Conservation (phyloP, 2,113 vertebrate genomes). For the Oxyura jamaicensis region DNA sequence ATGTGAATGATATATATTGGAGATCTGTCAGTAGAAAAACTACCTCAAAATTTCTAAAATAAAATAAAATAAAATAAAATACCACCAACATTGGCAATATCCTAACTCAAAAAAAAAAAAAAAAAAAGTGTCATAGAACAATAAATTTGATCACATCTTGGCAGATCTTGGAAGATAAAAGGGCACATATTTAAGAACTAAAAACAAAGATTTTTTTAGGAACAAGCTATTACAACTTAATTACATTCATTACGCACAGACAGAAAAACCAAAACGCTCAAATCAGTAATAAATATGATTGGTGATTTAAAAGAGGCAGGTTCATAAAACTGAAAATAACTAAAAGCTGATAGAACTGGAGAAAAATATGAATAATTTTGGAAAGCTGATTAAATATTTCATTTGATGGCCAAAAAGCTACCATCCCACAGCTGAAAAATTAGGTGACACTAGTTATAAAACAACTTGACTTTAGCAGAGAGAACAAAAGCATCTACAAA, state of each 20-base stretch:
- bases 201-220: constrained; percentile 33
- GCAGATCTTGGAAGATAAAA: constrained; percentile 59
- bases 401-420: constrained; percentile 43
- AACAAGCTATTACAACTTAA: constrained; percentile 28
- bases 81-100: neutral
- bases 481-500: constrained; percentile 32
- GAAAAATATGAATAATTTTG: constrained; percentile 49
- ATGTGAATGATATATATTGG: constrained; percentile 26
- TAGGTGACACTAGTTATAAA: constrained; percentile 14
- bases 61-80: neutral
- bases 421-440: constrained; percentile 14
- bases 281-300: constrained; percentile 29
- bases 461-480: neutral
- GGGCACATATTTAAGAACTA: constrained; percentile 28
- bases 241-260: constrained; percentile 27
- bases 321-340: constrained; percentile 47
- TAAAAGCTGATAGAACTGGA: neutral
- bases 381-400: constrained; percentile 62
- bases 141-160: constrained; percentile 25
- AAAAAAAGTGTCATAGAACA: neutral
- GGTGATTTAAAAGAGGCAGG: constrained; percentile 30
- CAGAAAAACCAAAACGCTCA: constrained; percentile 1
- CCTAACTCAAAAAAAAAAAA: neutral
- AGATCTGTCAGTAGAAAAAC: constrained; percentile 20
- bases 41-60: neutral